phyloP scores from a whole-genome alignment of 2,113 vertebrate species.

The Eurystomus gularis region DNA sequence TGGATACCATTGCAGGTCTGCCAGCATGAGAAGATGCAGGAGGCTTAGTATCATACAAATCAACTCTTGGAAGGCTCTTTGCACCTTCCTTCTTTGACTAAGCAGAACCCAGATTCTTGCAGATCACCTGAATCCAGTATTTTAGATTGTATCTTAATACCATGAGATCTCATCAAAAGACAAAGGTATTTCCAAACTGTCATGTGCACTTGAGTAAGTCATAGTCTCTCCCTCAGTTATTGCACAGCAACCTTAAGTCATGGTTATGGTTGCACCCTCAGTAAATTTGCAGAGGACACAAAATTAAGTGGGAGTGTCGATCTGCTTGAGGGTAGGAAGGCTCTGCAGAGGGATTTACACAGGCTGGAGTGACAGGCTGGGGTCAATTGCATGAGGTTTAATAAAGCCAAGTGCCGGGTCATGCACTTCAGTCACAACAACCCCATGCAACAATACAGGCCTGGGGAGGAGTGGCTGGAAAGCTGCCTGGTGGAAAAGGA shows the following conservation, averaged over 20 bases:
- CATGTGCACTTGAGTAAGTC: not conserved
- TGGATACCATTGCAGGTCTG: not conserved
- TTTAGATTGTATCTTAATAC: not conserved
- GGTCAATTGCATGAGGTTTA: too few relatives aligned
- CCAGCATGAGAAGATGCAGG: not conserved
- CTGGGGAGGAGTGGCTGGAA: not conserved
- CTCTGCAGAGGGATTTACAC: too few relatives aligned
- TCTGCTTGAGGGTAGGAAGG: too few relatives aligned
- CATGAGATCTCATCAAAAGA: not conserved
- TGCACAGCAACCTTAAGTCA: not conserved
- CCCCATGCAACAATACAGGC: too few relatives aligned
- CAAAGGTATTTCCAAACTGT: not conserved
- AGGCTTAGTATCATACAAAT: accelerated
- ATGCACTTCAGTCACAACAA: too few relatives aligned
- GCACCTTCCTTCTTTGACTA: not conserved
- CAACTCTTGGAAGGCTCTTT: not conserved
- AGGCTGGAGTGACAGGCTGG: too few relatives aligned
- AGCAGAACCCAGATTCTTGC: not conserved
- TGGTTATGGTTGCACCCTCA: too few relatives aligned
- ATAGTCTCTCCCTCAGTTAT: not conserved
- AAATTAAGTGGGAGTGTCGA: too few relatives aligned
- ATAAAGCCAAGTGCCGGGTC: too few relatives aligned
- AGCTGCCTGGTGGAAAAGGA: not conserved
- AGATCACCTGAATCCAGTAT: not conserved
- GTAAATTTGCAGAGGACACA: too few relatives aligned